Evolutionary conservation across 2,113 vertebrate genomes (phyloP), one percentile per base, ranked within the genome.

Genomic region (Vireo altiloquus): DNA sequence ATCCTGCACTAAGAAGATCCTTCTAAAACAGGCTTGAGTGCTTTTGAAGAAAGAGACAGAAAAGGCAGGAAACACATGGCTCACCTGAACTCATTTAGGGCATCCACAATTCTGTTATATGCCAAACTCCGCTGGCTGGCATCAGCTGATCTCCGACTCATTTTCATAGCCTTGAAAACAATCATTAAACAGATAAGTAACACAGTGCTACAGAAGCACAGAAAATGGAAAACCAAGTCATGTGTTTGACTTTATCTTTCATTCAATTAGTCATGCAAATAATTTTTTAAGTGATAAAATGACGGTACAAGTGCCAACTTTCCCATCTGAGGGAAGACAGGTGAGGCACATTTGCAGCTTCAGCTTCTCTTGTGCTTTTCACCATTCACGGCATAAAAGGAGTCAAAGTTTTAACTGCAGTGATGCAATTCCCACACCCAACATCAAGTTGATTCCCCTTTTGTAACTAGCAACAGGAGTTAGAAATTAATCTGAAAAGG

Each of bases 41-140:
- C 59, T 92, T 92, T 46, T 37, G 64, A 54, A 86, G 75, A 56
- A 49, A 33, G 46, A 77, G 35, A 24, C 24, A 39, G 12, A 46
- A n/a, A 37, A 59, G 52, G 15, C 1, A 84, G 35, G 68, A 61
- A 47, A 66, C 35, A 40, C 27, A 35, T 1, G 31, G 96, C 97
- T 93, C 97, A 99, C 99, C 99, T 99, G 98, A 99, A 99, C 90
- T 99, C 99, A 96, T 99, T 99, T n/a, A 99, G 98, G 71, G 99
- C 99, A 52, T 99, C 99, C 92, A 99, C 98, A 96, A 99, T 99
- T 44, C 99, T 99, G 97, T 98, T 99, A 97, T 99, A 99, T 5
- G 99, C 99, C 98, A 99, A 95, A 90, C 98, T 99, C 93, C 99
- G 98, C 95, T 99, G 99, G 89, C 98, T 99, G 97, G 99, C 97